Conservation (phyloP, 2,113 vertebrate species). For the Etheostoma cragini region DNA sequence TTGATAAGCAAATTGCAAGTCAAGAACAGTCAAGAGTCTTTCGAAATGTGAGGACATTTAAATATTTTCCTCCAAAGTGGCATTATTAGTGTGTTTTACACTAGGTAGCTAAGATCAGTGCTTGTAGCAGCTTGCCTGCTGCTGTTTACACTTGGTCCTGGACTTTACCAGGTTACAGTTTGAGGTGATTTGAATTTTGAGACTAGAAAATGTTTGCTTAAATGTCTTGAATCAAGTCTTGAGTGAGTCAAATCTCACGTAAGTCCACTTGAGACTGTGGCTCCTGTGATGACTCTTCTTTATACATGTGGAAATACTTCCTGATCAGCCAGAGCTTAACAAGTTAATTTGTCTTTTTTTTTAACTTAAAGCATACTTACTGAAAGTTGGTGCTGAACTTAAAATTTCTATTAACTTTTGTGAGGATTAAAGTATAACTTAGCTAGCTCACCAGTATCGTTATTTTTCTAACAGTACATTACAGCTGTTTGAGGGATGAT, state of each 20-base stretch:
- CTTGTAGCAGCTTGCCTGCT: background rate
- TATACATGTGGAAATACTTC: background rate
- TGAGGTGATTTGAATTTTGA: background rate
- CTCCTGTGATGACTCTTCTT: background rate
- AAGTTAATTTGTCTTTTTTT: background rate
- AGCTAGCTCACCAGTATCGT: conserved; percentile 7
- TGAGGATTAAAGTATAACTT: background rate
- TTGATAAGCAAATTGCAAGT: background rate
- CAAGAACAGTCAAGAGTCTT: too few relatives aligned
- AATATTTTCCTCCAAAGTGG: background rate
- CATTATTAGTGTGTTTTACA: background rate
- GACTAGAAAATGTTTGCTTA: background rate
- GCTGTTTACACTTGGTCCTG: background rate
- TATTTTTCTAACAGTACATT: conserved; percentile 31
- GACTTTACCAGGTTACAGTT: background rate
- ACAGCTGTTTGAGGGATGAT: conserved; percentile 33
- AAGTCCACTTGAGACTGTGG: background rate
- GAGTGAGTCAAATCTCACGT: background rate
- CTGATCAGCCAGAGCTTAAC: background rate
- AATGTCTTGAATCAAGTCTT: background rate
- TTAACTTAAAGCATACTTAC: background rate
- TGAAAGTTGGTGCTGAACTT: background rate
- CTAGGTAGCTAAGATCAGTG: background rate
- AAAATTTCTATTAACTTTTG: background rate
- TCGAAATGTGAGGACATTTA: background rate